A percentile compares a stretch with the other conserved stretches of the same genome.
These are phyloP conservation scores for Loriculus beryllinus DNA, from an alignment of 2,797 vertebrate genomes.

Conservation along the genomic window DNA sequence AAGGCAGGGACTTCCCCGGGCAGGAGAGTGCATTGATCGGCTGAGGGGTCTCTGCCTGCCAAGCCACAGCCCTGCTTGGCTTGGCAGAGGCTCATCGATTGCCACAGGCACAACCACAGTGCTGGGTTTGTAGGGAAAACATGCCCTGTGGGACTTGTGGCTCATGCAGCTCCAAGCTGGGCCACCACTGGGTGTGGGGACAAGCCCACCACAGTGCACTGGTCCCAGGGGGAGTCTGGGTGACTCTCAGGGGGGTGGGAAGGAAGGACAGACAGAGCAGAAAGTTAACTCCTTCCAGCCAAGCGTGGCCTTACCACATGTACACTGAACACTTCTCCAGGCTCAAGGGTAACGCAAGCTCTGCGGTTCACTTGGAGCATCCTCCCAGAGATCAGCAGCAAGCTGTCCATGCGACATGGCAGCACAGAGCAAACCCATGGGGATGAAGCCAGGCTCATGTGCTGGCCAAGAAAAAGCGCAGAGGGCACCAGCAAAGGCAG, in stretches of 20 bases:
- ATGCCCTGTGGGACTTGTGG: not conserved
- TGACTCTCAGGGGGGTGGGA: not conserved
- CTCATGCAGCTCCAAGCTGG: not conserved
- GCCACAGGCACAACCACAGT: not conserved
- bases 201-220: not conserved
- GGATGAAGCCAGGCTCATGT: not conserved
- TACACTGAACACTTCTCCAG: fast-evolving
- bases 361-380: fast-evolving
- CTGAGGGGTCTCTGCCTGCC: not conserved
- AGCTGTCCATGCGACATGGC: fast-evolving
- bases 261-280: not conserved
- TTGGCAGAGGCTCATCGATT: not conserved
- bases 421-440: fast-evolving
- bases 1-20: not conserved
- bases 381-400: not conserved
- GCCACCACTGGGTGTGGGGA: not conserved
- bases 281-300: not conserved
- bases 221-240: not conserved
- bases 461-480: not conserved
- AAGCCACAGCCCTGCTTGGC: slow-evolving; percentile 14
- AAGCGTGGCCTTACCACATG: fast-evolving
- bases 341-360: fast-evolving
- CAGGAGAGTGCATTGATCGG: fast-evolving
- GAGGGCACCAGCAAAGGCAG: fast-evolving
- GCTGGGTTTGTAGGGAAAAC: not conserved